A percentile compares a stretch with the other conserved stretches of the same genome.
Evolutionary conservation across 2,888 invertebrate species (phyloP).

Genomic region (Erebia palarica): DNA sequence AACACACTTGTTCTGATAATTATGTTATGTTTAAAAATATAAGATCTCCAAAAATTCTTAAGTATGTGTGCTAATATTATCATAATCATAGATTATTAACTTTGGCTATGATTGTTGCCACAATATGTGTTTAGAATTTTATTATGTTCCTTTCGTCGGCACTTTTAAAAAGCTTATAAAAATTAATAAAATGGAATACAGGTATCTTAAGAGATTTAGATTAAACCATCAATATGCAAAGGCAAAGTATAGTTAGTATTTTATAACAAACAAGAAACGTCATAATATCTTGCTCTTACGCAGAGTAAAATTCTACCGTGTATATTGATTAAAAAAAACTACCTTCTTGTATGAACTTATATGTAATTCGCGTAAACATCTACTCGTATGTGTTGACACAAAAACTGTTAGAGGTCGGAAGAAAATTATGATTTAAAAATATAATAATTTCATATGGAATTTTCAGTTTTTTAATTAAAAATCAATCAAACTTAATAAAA

Average conservation of each 20-base stretch:
- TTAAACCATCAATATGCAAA: too few species aligned
- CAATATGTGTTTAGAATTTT: too few species aligned
- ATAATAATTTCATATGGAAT: too few species aligned
- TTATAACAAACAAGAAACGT: not conserved
- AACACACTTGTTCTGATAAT: not conserved
- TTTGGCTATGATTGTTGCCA: too few species aligned
- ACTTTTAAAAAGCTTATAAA: too few species aligned
- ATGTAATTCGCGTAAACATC: slow-evolving; percentile 26
- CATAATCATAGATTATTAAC: not conserved
- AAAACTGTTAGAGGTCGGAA: slow-evolving; percentile 57
- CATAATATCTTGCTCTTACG: not conserved
- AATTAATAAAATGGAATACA: too few species aligned
- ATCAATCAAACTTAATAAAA: not conserved
- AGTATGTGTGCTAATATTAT: not conserved
- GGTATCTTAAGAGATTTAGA: too few species aligned
- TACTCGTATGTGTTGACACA: slow-evolving; percentile 46
- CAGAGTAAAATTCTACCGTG: slow-evolving; percentile 2
- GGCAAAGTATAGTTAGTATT: not conserved
- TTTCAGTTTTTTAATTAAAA: too few species aligned
- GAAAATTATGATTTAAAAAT: slow-evolving; percentile 46
- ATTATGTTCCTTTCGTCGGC: too few species aligned
- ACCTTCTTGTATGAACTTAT: slow-evolving; percentile 31
- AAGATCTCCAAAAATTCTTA: not conserved
- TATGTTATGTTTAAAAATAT: not conserved
- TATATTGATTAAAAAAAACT: slow-evolving; percentile 9